Conservation (phyloP, 2,888 invertebrate genomes). For the Himalopsyche anomala region DNA sequence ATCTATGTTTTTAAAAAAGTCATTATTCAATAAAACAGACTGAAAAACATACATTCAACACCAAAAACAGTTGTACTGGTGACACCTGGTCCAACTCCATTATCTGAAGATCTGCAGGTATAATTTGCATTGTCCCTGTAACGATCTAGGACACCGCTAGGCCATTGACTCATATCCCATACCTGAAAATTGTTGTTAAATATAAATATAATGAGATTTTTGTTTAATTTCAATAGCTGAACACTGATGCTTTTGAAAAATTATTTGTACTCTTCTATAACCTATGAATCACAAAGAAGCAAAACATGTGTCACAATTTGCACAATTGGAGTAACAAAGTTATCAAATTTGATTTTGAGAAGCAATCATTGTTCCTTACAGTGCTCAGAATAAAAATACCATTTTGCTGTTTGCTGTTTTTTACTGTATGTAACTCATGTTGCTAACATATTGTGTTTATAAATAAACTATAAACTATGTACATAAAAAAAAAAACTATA, state of each 20-base stretch:
- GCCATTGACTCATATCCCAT: slow-evolving; percentile 93
- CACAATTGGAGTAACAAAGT: no score
- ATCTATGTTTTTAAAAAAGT: not conserved
- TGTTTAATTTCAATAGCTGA: not conserved
- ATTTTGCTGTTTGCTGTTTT: no score
- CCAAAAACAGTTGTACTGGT: slow-evolving; percentile 90
- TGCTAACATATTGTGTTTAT: no score
- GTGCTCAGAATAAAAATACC: no score
- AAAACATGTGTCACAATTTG: no score
- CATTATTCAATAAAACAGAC: not conserved
- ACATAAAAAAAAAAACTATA: not conserved
- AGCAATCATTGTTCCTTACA: no score
- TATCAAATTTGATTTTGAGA: not conserved
- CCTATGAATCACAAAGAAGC: no score
- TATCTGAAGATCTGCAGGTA: slow-evolving; percentile 87
- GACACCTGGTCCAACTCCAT: slow-evolving; percentile 87
- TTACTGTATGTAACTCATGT: no score
- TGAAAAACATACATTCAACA: slow-evolving; percentile 89
- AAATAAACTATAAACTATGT: not conserved
- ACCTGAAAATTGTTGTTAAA: slow-evolving; percentile 71
- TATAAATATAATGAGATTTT: not conserved
- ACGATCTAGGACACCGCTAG: slow-evolving; percentile 85
- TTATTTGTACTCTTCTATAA: not conserved
- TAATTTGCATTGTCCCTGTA: slow-evolving; percentile 88
- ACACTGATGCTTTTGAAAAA: not conserved